Conservation (phyloP, 2,113 vertebrate species). For the Verasper variegatus region DNA sequence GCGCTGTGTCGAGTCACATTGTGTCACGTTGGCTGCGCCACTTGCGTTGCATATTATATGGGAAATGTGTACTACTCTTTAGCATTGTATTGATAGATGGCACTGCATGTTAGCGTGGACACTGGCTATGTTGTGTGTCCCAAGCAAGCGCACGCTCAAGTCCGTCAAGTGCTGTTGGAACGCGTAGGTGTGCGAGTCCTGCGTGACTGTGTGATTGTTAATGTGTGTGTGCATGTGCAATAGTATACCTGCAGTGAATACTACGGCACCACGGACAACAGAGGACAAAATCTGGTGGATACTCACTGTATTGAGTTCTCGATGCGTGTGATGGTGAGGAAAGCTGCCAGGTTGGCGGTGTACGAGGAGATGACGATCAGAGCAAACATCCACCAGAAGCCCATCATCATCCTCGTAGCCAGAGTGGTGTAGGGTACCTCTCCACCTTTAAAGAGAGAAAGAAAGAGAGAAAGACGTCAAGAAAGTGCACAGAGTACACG, state of each 20-base stretch:
- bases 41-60: too few relatives aligned
- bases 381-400: slow-evolving; percentile 98
- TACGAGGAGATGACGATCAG: slow-evolving; percentile 99
- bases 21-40: too few relatives aligned
- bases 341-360: slow-evolving; percentile 97
- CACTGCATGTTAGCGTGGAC: too few relatives aligned
- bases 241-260: not conserved
- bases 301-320: slow-evolving; percentile 99
- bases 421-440: slow-evolving; percentile 97
- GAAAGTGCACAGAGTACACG: not conserved
- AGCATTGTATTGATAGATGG: too few relatives aligned
- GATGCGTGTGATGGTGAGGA: slow-evolving; percentile 96
- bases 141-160: too few relatives aligned
- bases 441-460: slow-evolving; percentile 83
- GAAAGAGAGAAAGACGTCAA: not conserved
- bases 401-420: slow-evolving; percentile 99
- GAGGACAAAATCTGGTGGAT: not conserved
- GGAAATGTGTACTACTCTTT: too few relatives aligned
- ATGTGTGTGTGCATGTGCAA: not conserved
- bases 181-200: too few relatives aligned
- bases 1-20: too few relatives aligned
- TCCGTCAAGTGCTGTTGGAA: too few relatives aligned
- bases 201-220: too few relatives aligned
- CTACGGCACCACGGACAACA: not conserved
- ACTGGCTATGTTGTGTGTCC: too few relatives aligned